Evolutionary conservation across 1,140 invertebrate species (phyloP).

Genomic region (Bombus sylvicola): DNA sequence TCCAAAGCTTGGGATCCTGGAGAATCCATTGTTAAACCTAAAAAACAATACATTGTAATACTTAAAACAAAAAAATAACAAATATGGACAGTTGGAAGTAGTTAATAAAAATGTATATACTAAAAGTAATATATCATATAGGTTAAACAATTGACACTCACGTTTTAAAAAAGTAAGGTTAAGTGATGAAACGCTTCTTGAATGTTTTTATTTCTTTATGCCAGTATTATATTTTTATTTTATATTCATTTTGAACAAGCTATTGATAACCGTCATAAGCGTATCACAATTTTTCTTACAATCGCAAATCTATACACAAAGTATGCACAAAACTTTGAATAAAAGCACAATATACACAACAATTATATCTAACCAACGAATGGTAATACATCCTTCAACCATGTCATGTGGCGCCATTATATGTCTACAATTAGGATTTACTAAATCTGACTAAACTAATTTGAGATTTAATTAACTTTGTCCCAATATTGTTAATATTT

Average conservation of each 20-base stretch:
- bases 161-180: slow-evolving; percentile 35
- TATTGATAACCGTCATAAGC: neutral
- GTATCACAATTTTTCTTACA: neutral
- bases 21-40: slow-evolving; percentile 66
- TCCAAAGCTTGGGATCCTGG: slow-evolving; percentile 85
- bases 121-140: neutral
- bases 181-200: neutral
- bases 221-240: neutral
- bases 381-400: neutral
- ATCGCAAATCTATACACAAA: neutral
- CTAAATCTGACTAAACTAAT: neutral
- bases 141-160: neutral
- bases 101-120: neutral
- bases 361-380: slow-evolving; percentile 19
- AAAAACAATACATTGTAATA: neutral
- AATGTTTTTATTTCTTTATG: neutral
- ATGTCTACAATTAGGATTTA: neutral
- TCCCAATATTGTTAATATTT: neutral
- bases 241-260: neutral
- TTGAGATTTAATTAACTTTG: neutral
- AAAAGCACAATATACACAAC: neutral
- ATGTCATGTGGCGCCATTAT: slow-evolving; percentile 15
- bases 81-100: neutral
- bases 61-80: neutral
- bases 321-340: neutral